Evolutionary conservation across 1,140 invertebrate species (phyloP).

Genomic region (Sweltsa coloradensis): DNA sequence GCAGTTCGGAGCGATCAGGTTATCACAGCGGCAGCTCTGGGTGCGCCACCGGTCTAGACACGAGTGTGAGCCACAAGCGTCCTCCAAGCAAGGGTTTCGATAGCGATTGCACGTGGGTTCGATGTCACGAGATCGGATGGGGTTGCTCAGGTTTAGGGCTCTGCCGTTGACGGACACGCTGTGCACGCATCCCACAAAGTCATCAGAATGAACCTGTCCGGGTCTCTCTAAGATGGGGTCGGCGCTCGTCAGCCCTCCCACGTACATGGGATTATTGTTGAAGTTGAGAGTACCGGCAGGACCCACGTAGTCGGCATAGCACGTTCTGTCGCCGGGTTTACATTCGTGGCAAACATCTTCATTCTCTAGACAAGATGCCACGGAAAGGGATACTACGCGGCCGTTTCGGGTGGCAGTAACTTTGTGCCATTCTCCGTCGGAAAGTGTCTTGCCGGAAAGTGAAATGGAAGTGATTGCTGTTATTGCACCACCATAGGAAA

Average conservation of each 20-base stretch:
- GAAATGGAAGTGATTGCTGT: slow-evolving; percentile 70
- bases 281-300: slow-evolving; percentile 83
- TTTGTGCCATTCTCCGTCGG: slow-evolving; percentile 83
- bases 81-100: no score
- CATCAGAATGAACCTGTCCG: slow-evolving; percentile 79
- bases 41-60: slow-evolving; percentile 23
- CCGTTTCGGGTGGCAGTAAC: slow-evolving; percentile 83
- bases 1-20: slow-evolving; percentile 66
- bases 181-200: slow-evolving; percentile 86
- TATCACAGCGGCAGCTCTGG: slow-evolving; percentile 47
- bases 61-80: slow-evolving; percentile 26
- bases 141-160: slow-evolving; percentile 61
- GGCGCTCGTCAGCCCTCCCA: slow-evolving; percentile 73
- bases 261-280: slow-evolving; percentile 70
- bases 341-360: slow-evolving; percentile 79
- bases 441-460: slow-evolving; percentile 49
- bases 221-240: slow-evolving; percentile 74
- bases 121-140: slow-evolving; percentile 55
- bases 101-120: slow-evolving; percentile 60
- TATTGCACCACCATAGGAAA: slow-evolving; percentile 79
- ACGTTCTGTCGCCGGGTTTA: slow-evolving; percentile 59
- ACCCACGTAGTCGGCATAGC: slow-evolving; percentile 73
- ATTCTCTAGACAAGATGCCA: slow-evolving; percentile 67
- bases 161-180: slow-evolving; percentile 79
- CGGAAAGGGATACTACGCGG: slow-evolving; percentile 68